Evolutionary conservation across 2,113 vertebrate species (phyloP).

Genomic region (Scortum barcoo): DNA sequence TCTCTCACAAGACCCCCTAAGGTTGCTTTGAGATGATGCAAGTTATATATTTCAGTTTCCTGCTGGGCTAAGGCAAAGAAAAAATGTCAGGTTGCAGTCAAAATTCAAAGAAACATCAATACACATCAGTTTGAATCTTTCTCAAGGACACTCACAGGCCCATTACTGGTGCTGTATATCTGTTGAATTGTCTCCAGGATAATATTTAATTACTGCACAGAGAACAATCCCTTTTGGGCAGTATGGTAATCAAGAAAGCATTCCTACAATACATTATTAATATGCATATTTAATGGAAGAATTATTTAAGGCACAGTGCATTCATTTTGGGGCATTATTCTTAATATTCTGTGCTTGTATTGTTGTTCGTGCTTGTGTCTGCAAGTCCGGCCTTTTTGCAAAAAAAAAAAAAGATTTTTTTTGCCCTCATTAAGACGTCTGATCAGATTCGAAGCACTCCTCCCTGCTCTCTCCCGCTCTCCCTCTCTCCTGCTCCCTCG

Average conservation of each 20-base stretch:
- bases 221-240: conserved; percentile 35
- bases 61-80: not conserved
- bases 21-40: not conserved
- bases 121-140: not conserved
- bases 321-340: conserved; percentile 2
- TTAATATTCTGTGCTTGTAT: not conserved
- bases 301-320: conserved; percentile 34
- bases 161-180: not conserved
- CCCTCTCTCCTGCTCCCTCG: not conserved
- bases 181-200: conserved; percentile 22
- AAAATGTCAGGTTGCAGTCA: not conserved
- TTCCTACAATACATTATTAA: conserved; percentile 54
- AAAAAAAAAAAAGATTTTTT: conserved; percentile 38
- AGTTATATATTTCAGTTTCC: not conserved
- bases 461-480: conserved; percentile 1
- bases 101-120: not conserved
- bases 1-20: not conserved
- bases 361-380: conserved; percentile 2
- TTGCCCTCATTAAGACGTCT: conserved; percentile 86
- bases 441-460: conserved; percentile 75
- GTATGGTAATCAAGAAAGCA: conserved; percentile 50
- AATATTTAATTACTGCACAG: conserved; percentile 41
- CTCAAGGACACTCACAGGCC: conserved; percentile 7
- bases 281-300: conserved; percentile 36
- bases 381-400: conserved; percentile 32